phyloP scores from a whole-genome alignment of 2,888 invertebrate genomes.

The Cosmopolites sordidus region DNA sequence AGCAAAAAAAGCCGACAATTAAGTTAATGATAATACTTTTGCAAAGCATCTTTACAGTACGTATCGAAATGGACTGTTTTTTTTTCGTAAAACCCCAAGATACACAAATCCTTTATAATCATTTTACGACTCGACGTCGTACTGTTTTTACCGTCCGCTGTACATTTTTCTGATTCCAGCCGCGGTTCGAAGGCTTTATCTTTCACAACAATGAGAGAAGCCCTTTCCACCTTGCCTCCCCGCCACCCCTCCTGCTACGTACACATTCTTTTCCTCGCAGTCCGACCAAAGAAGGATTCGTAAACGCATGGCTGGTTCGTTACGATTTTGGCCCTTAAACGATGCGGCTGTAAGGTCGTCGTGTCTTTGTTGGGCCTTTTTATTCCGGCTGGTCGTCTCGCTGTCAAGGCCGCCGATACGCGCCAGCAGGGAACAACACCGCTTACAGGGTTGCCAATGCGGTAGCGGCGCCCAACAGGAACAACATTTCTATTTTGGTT shows the following conservation, averaged over 20 bases:
- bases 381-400: constrained; percentile 20
- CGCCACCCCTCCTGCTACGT: constrained; percentile 15
- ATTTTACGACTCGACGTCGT: no score
- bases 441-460: background rate
- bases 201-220: constrained; percentile 17
- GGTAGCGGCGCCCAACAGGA: no score
- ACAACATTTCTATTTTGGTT: no score
- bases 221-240: no score
- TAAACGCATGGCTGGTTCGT: constrained; percentile 18
- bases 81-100: no score
- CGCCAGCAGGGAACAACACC: background rate
- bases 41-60: no score
- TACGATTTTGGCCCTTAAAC: constrained; percentile 15
- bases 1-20: no score
- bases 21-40: no score
- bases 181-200: constrained; percentile 13
- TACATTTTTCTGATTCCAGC: no score
- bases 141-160: no score
- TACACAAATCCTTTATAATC: no score
- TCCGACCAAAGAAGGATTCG: constrained; percentile 24
- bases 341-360: background rate
- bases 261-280: constrained; percentile 26
- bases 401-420: constrained; percentile 19
- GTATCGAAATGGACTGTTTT: no score
- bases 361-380: constrained; percentile 19